Evolutionary conservation across 1,140 invertebrate species (phyloP).

Genomic region (Olivierus martensii): DNA sequence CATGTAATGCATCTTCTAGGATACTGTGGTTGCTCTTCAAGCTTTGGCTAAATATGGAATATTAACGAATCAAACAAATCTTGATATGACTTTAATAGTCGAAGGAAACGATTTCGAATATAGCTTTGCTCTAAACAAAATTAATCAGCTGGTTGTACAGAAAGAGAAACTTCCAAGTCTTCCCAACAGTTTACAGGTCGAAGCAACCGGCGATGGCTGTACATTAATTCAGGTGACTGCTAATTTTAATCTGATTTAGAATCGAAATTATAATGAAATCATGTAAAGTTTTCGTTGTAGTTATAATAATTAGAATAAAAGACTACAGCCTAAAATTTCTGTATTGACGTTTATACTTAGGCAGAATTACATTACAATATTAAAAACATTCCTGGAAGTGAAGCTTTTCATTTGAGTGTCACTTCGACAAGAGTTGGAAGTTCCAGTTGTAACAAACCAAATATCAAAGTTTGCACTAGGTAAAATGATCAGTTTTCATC

Average conservation of each 20-base stretch:
- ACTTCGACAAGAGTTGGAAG: not conserved
- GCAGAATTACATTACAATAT: slow-evolving; percentile 1
- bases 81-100: slow-evolving; percentile 31
- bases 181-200: not conserved
- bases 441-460: not conserved
- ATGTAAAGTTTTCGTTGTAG: too few species aligned
- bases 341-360: too few species aligned
- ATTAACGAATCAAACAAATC: slow-evolving; percentile 24
- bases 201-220: not conserved
- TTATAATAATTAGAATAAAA: too few species aligned
- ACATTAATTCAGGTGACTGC: not conserved
- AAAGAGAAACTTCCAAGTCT: not conserved
- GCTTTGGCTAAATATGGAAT: slow-evolving; percentile 45
- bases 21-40: slow-evolving; percentile 51
- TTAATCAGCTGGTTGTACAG: not conserved
- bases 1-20: too few species aligned
- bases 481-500: not conserved
- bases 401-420: slow-evolving; percentile 4
- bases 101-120: slow-evolving; percentile 27
- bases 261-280: too few species aligned
- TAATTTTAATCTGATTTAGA: too few species aligned
- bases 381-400: not conserved
- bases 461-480: slow-evolving; percentile 7
- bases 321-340: too few species aligned
- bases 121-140: slow-evolving; percentile 23